phyloP scores from a whole-genome alignment of 2,113 vertebrate genomes.

The Falcunculus frontatus region DNA sequence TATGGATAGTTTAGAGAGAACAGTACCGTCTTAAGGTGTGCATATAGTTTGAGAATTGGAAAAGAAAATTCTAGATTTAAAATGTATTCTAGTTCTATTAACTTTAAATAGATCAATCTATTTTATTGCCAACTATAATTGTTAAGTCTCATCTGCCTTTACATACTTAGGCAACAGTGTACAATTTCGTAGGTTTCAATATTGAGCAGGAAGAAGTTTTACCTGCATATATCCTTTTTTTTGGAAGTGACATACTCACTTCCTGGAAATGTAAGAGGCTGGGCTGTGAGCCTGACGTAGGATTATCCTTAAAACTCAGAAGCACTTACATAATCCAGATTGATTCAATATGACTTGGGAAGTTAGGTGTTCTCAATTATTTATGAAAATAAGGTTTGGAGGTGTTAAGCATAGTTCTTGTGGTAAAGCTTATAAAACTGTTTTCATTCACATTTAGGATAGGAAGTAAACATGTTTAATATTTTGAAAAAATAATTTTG shows the following conservation, averaged over 20 bases:
- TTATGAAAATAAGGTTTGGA: not conserved
- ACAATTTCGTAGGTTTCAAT: not conserved
- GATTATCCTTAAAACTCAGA: not conserved
- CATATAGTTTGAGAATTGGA: not conserved
- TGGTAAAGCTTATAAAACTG: not conserved
- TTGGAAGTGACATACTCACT: not conserved
- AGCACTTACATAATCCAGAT: not conserved
- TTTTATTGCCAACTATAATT: not conserved
- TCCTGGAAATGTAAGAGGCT: not conserved
- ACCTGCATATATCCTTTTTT: fast-evolving
- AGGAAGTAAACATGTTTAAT: not conserved
- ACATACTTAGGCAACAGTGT: not conserved
- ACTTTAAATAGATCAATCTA: not conserved
- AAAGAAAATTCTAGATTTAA: not conserved
- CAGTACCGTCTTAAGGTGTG: not conserved
- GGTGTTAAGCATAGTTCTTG: not conserved
- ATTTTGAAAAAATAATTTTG: not conserved
- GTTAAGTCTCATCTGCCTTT: not conserved
- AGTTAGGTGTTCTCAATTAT: not conserved
- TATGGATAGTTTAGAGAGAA: not conserved
- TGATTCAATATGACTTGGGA: not conserved
- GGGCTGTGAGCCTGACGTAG: not conserved
- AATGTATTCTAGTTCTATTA: not conserved
- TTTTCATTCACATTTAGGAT: not conserved
- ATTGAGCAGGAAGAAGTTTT: not conserved